phyloP scores from a whole-genome alignment of 2,113 vertebrate genomes.

The Passer montanus region DNA sequence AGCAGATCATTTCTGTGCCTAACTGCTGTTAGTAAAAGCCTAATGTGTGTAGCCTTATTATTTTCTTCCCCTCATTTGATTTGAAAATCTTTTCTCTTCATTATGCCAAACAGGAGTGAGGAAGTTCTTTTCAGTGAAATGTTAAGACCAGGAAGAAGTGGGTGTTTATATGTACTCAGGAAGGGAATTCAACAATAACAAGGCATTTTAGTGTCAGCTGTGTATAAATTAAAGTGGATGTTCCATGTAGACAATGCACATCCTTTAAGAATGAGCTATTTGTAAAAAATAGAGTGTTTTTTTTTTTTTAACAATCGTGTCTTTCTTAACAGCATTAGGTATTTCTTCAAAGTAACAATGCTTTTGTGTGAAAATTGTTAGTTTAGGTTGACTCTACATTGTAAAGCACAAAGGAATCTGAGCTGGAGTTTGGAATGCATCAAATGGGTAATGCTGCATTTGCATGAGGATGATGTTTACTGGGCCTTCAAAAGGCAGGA shows the following conservation, averaged over 20 bases:
- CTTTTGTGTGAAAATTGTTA: background rate
- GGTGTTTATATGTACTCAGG: background rate
- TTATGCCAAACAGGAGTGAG: background rate
- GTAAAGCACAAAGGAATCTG: background rate
- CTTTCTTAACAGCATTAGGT: background rate
- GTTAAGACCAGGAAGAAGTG: background rate
- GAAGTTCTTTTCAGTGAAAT: background rate
- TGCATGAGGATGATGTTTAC: background rate
- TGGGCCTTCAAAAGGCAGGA: background rate
- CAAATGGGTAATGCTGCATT: background rate
- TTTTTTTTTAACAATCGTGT: background rate
- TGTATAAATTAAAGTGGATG: background rate
- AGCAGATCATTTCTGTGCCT: constrained; percentile 15
- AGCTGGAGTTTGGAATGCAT: background rate
- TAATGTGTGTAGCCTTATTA: constrained; percentile 3
- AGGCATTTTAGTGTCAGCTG: background rate
- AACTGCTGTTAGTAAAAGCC: constrained; percentile 12
- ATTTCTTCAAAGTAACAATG: background rate
- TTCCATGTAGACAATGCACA: background rate
- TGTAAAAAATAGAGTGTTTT: background rate
- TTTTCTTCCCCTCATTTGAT: constrained; percentile 42
- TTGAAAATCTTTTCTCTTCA: constrained; percentile 6
- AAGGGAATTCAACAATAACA: background rate
- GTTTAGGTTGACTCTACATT: background rate
- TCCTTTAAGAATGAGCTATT: background rate